Evolutionary conservation across 2,888 invertebrate species (phyloP), one percentile per base, ranked within the genome.

Genomic region (Drosophila atripex): DNA sequence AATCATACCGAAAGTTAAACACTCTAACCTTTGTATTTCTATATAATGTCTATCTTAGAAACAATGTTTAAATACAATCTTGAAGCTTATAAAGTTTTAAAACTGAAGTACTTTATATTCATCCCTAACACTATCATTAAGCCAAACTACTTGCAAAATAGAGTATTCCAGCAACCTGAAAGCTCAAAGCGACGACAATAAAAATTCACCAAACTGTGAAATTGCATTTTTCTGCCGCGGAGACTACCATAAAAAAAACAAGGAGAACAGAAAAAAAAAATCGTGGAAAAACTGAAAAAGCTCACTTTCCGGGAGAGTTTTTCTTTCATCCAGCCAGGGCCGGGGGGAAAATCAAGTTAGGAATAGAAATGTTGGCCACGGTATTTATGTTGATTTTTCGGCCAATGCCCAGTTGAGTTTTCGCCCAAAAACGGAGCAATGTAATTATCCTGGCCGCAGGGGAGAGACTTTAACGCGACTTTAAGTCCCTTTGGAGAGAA

Each of bases 161-260:
- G 56, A n/a, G 49, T 50, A 57, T 45, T 21, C 12, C 50, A 21
- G 46, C 66, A 60, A 58, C 51, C 50, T 57, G 54, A 41, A 71
- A 79, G 78, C 83, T 82, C 76, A 84, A 84, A 87, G 86, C 86
- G 80, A 80, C 83, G 85, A 84, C 86, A 88, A 86, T 88, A 80
- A 86, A 88, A 85, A 87, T 77, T 85, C 86, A 88, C 78, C 86
- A 87, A 88, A 86, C 86, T 88, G 86, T 86, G 87, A 86, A 86
- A 86, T 86, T 86, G 86, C 86, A 87, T 88, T 85, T 88, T 88
- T 86, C 78, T 83, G 84, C 87, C 86, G 80, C 80, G 80, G 68
- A 80, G 76, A 65, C 65, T 64, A 64, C 53, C 45, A 50, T 57
- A 75, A 68, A 72, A 64, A 53, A 50, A 69, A 60, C 66, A 53